Percentiles rank a stretch among this genome's conserved stretches.
phyloP scores from a whole-genome alignment of 2,888 invertebrate species.

The Chydorus sphaericus region DNA sequence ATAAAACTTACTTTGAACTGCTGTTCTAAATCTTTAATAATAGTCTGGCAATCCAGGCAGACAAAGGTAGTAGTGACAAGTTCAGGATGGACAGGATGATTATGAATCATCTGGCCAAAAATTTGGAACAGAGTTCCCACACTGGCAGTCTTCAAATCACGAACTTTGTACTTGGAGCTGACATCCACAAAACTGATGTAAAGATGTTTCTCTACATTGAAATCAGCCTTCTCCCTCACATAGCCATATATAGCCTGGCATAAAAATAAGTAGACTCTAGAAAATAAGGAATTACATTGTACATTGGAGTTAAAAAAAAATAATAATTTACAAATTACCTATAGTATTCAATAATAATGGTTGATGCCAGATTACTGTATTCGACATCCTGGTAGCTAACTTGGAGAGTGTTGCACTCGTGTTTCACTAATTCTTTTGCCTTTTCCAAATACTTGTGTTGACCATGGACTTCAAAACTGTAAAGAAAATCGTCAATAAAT shows the following conservation, averaged over 20 bases:
- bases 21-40: slow-evolving; percentile 87
- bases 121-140: slow-evolving; percentile 88
- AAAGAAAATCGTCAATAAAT: slow-evolving; percentile 7
- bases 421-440: slow-evolving; percentile 62
- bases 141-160: slow-evolving; percentile 83
- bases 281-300: slow-evolving; percentile 17
- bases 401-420: slow-evolving; percentile 82
- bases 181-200: slow-evolving; percentile 88
- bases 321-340: slow-evolving; percentile 32
- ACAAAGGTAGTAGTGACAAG: slow-evolving; percentile 71
- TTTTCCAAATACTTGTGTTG: slow-evolving; percentile 73
- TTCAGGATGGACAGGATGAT: slow-evolving; percentile 98
- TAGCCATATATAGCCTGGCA: slow-evolving; percentile 84
- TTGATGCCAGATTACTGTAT: slow-evolving; percentile 78
- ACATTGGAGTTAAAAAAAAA: not conserved
- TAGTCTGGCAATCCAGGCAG: slow-evolving; percentile 89
- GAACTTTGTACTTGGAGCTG: slow-evolving; percentile 75
- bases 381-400: slow-evolving; percentile 89
- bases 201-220: slow-evolving; percentile 58
- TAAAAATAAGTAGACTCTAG: slow-evolving; percentile 78
- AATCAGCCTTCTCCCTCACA: slow-evolving; percentile 56
- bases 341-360: slow-evolving; percentile 89
- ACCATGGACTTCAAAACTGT: slow-evolving; percentile 54
- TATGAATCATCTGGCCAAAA: slow-evolving; percentile 88
- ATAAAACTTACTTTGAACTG: slow-evolving; percentile 70